Conservation (phyloP, 2,797 vertebrate genomes). For the Danio choprae region DNA sequence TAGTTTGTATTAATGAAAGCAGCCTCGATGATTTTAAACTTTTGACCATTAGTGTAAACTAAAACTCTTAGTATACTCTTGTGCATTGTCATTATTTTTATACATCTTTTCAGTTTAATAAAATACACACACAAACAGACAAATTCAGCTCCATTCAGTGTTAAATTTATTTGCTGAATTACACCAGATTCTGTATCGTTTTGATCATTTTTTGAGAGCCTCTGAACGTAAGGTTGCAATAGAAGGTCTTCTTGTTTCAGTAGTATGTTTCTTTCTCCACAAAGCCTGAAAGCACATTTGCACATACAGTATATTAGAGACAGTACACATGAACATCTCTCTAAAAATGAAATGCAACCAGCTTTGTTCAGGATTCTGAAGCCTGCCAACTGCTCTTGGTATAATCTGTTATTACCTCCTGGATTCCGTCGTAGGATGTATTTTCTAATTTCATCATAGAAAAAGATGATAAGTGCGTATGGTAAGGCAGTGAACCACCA, state of each 20-base stretch:
- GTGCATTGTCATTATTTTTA: not conserved
- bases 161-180: constrained; percentile 23
- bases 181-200: not conserved
- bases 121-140: not conserved
- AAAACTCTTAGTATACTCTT: not conserved
- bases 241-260: constrained; percentile 69
- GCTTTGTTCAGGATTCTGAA: not conserved
- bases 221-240: constrained; percentile 19
- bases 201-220: not conserved
- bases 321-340: not conserved
- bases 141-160: not conserved
- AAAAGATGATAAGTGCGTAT: constrained; percentile 94
- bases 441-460: constrained; percentile 94
- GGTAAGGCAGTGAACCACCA: constrained; percentile 99
- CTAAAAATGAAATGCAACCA: not conserved
- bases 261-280: constrained; percentile 98
- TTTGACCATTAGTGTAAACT: not conserved
- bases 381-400: not conserved
- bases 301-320: constrained; percentile 40
- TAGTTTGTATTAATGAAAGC: too few species aligned
- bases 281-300: constrained; percentile 84
- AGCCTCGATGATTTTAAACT: too few species aligned
- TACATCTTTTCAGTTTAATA: not conserved
- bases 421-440: constrained; percentile 94
- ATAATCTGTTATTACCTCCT: constrained; percentile 83